Evolutionary conservation across 2,113 vertebrate species (phyloP).

Genomic region (Hippoglossus stenolepis): DNA sequence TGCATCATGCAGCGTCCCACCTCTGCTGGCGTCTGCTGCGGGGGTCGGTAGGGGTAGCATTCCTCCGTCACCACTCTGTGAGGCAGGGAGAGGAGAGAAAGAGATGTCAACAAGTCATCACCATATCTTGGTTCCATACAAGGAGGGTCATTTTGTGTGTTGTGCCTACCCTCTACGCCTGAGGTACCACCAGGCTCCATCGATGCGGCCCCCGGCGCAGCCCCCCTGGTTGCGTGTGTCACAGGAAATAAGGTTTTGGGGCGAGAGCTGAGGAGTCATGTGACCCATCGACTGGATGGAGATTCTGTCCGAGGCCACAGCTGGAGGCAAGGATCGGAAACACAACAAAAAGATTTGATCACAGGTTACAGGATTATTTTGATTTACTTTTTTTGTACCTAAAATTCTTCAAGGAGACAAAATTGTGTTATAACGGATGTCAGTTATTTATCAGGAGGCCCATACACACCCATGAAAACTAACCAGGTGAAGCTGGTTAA

Average conservation of each 20-base stretch:
- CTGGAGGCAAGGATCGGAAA: constrained; percentile 64
- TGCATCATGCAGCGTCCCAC: constrained; percentile 93
- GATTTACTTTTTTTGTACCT: neutral
- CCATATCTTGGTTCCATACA: no score
- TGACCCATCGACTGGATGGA: constrained; percentile 99
- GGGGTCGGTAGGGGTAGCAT: constrained; percentile 90
- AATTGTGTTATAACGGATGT: neutral
- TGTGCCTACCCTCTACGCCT: constrained; percentile 87
- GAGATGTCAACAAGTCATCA: neutral
- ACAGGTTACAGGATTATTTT: neutral
- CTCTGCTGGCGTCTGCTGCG: constrained; percentile 67
- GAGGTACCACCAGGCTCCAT: constrained; percentile 97
- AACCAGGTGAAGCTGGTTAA: neutral
- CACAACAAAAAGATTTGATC: neutral
- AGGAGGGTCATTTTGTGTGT: no score
- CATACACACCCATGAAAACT: neutral
- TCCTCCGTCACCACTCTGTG: constrained; percentile 92
- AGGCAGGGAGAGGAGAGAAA: neutral
- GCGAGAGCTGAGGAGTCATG: constrained; percentile 93
- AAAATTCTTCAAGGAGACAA: neutral
- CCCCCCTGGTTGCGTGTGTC: constrained; percentile 93
- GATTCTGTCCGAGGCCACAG: constrained; percentile 95
- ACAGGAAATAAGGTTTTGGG: constrained; percentile 96
- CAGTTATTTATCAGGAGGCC: neutral
- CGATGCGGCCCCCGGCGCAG: constrained; percentile 89